Conservation (phyloP, 2,888 invertebrate species). For the Erebia palarica region DNA sequence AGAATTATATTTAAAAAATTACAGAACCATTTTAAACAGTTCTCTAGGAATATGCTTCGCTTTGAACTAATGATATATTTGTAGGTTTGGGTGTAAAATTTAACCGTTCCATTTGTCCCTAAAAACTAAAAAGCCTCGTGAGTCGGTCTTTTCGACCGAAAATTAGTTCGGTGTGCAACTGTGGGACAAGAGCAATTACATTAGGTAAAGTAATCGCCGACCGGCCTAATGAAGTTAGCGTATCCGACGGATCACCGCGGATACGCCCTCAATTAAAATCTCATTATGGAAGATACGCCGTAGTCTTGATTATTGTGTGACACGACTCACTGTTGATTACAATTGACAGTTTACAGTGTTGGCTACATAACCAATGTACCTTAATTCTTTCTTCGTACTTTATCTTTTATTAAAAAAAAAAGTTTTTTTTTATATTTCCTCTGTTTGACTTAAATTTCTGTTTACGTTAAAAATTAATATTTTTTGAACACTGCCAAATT, state of each 20-base stretch:
- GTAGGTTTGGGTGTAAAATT: no score
- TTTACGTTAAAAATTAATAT: no score
- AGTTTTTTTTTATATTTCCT: background rate
- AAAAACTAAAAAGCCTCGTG: background rate
- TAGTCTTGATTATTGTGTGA: slow-evolving; percentile 45
- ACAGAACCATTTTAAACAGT: background rate
- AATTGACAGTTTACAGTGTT: slow-evolving; percentile 30
- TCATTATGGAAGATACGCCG: slow-evolving; percentile 65
- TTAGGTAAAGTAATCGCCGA: slow-evolving; percentile 71
- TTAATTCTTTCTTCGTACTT: no score
- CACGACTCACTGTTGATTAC: slow-evolving; percentile 41
- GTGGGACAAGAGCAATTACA: slow-evolving; percentile 69
- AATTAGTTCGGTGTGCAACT: slow-evolving; percentile 42
- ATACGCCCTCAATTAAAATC: slow-evolving; percentile 77
- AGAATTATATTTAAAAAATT: no score
- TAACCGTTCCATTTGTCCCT: background rate
- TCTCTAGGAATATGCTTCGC: background rate
- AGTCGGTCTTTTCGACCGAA: background rate
- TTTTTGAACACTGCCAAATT: no score
- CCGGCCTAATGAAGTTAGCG: slow-evolving; percentile 70
- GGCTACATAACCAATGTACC: slow-evolving; percentile 3
- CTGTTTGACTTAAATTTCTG: no score
- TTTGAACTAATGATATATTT: no score
- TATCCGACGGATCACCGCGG: slow-evolving; percentile 65
- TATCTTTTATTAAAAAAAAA: no score